Percentiles rank a stretch among this genome's conserved stretches.
Evolutionary conservation across 2,113 vertebrate species (phyloP).

Genomic region (Puffinus mauretanicus): DNA sequence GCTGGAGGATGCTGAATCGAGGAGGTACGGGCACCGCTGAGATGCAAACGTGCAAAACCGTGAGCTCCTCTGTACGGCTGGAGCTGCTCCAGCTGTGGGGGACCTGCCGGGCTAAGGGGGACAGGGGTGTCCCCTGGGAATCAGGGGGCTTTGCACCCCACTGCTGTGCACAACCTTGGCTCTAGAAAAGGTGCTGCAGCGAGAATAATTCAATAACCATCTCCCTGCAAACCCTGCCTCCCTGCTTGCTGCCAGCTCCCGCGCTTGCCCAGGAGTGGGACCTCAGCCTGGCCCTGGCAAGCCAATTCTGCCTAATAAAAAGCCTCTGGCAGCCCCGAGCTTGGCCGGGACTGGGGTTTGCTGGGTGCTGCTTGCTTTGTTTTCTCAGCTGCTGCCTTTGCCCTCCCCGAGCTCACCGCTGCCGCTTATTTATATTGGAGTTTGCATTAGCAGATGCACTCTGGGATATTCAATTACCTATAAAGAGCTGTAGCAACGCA

Average conservation of each 20-base stretch:
- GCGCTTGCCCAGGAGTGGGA: rapidly evolving
- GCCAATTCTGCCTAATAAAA: neutral
- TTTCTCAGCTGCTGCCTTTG: conserved; percentile 45
- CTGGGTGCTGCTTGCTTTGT: neutral
- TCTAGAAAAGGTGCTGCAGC: rapidly evolving
- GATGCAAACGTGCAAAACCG: neutral
- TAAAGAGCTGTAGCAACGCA: neutral
- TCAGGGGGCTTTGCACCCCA: rapidly evolving
- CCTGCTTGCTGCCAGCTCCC: neutral
- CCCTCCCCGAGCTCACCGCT: neutral
- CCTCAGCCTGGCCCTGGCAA: neutral
- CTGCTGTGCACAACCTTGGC: neutral
- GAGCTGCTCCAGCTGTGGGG: neutral
- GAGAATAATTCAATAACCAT: neutral
- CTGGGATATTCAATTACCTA: conserved; percentile 25
- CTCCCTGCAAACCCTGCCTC: neutral
- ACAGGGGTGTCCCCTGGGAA: neutral
- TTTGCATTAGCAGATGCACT: conserved; percentile 11
- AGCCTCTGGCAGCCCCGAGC: neutral
- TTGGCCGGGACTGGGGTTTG: neutral
- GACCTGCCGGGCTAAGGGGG: neutral
- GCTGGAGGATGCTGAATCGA: neutral
- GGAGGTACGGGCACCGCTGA: rapidly evolving
- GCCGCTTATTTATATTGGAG: neutral
- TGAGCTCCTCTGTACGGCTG: rapidly evolving